A percentile compares a stretch with the other conserved stretches of the same genome.
Evolutionary conservation across 2,888 invertebrate species (phyloP).

Genomic region (Chesias legatella): DNA sequence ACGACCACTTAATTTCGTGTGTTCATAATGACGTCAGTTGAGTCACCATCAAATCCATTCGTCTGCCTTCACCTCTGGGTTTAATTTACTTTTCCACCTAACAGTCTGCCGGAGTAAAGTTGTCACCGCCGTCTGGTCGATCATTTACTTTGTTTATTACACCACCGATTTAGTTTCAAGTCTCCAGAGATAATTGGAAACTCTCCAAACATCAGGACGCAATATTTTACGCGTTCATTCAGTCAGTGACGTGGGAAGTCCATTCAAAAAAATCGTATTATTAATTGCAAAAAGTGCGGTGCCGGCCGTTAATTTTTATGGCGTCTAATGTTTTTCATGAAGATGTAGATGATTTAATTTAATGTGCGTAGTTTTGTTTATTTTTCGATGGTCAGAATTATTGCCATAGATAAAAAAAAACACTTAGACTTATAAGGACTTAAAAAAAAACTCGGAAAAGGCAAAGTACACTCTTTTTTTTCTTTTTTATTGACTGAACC

Average conservation of each 20-base stretch:
- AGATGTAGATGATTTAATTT: too few species aligned
- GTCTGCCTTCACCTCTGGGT: neutral
- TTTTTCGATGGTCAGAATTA: too few species aligned
- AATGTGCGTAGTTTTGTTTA: too few species aligned
- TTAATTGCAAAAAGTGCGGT: too few species aligned
- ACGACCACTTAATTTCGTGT: too few species aligned
- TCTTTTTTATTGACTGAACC: too few species aligned
- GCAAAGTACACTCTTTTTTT: too few species aligned
- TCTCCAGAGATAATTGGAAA: constrained; percentile 39
- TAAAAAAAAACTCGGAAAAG: too few species aligned
- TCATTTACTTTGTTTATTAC: constrained; percentile 57
- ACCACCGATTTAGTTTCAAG: constrained; percentile 40
- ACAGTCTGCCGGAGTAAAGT: constrained; percentile 53
- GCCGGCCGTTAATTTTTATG: neutral
- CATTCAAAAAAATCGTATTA: constrained; percentile 26
- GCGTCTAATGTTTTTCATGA: neutral
- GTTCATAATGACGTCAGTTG: too few species aligned
- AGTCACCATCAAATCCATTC: too few species aligned
- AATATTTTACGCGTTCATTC: constrained; percentile 46
- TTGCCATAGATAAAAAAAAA: too few species aligned
- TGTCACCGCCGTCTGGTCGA: constrained; percentile 59
- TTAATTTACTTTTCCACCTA: constrained; percentile 36
- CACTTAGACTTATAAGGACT: too few species aligned
- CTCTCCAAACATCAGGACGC: constrained; percentile 44
- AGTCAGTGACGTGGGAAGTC: constrained; percentile 33